A percentile compares a stretch with the other conserved stretches of the same genome.
Evolutionary conservation across 53 echinoderm and acorn worm species (phyloP).

Genomic region (Paracentrotus lividus): DNA sequence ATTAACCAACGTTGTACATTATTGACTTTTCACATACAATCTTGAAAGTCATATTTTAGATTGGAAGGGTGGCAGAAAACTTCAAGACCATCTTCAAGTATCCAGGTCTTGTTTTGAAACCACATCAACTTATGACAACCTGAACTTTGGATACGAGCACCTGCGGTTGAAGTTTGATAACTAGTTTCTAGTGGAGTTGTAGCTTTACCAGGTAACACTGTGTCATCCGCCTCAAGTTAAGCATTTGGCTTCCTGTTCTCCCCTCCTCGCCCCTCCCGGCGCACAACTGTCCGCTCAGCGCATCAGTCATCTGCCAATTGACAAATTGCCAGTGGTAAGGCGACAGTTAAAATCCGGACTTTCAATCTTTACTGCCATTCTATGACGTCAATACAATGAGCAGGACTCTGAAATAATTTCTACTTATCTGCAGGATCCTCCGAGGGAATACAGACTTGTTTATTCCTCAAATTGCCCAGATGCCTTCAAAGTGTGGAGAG

Average conservation of each 20-base stretch:
- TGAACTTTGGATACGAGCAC: no score
- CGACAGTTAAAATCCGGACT: conserved; percentile 48
- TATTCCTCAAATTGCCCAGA: conserved; percentile 5
- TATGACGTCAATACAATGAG: conserved; percentile 66
- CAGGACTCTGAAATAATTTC: background rate
- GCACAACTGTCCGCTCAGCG: conserved; percentile 24
- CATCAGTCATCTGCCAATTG: no score
- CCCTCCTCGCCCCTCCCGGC: conserved; percentile 63
- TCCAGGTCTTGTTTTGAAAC: no score
- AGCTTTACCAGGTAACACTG: conserved; percentile 65
- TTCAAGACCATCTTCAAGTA: no score
- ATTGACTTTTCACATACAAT: no score
- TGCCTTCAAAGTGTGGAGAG: conserved; percentile 19
- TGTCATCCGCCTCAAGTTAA: conserved; percentile 53
- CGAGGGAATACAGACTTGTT: conserved; percentile 70
- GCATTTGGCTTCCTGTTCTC: conserved; percentile 68
- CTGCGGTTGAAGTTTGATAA: conserved; percentile 24
- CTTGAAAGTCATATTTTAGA: no score
- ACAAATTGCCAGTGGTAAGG: conserved; percentile 66
- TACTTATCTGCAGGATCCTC: background rate
- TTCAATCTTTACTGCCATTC: conserved; percentile 18
- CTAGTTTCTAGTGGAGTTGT: conserved; percentile 45
- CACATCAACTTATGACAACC: no score
- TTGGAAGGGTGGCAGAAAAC: no score
- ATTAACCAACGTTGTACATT: no score